phyloP scores from a whole-genome alignment of 2,113 vertebrate genomes.

The Gobiocypris rarus region DNA sequence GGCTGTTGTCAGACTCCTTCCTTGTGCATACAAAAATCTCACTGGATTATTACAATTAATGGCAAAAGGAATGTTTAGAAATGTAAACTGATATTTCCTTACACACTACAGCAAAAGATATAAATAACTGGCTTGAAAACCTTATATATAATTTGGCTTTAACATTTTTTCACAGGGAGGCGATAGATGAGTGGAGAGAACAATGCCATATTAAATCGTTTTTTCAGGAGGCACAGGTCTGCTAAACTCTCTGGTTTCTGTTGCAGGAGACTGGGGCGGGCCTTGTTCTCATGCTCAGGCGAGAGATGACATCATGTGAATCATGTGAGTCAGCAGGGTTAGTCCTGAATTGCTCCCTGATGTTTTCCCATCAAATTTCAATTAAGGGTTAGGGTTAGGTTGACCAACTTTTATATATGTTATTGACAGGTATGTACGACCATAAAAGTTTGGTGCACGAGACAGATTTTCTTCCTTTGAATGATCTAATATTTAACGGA shows the following conservation, averaged over 20 bases:
- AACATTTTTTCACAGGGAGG: too few species aligned
- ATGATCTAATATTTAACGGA: not conserved
- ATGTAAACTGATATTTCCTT: too few species aligned
- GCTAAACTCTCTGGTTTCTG: not conserved
- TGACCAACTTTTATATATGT: too few species aligned
- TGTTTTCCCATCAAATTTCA: constrained; percentile 12
- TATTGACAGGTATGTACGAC: not conserved
- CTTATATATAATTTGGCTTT: too few species aligned
- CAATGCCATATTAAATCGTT: not conserved
- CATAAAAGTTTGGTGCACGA: not conserved
- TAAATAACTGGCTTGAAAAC: too few species aligned
- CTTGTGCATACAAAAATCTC: too few species aligned
- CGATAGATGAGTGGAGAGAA: not conserved
- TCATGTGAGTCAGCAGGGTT: constrained; percentile 26
- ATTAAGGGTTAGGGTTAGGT: not conserved
- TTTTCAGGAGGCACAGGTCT: not conserved
- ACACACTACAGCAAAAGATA: too few species aligned
- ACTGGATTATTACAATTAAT: too few species aligned
- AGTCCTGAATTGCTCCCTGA: not conserved
- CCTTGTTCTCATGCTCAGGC: constrained; percentile 12
- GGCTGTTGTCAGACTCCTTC: too few species aligned
- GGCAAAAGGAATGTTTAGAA: too few species aligned
- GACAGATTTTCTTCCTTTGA: not conserved
- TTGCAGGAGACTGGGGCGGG: constrained; percentile 7
- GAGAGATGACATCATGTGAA: constrained; percentile 43